Base-by-base conservation (phyloP, 2,113 vertebrate genomes). In the Mormoops blainvillei region DNA sequence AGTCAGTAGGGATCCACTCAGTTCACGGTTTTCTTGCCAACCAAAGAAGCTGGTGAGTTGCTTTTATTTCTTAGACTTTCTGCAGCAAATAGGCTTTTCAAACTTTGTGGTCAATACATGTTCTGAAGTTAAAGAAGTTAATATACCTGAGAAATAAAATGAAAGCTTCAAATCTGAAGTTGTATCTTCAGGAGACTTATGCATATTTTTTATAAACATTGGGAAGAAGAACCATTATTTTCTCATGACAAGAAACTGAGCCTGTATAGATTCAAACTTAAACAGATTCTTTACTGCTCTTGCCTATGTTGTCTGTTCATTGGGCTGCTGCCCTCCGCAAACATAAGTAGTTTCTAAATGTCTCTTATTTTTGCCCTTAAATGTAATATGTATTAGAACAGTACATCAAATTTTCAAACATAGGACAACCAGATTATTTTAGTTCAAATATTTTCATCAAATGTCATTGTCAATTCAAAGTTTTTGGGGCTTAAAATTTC, bases 231-330 rank as follows among this genome's bases (percentile, higher is more conserved):
- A n/a, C 15, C 26, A 36, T 80, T n/a, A 45, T 77, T 80, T 70
- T 71, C 77, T 91, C 36, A 58, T 89, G 58, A 78, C 45, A 86
- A 93, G 90, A 97, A 86, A 77, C 58, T 77, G 45, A 77, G 43
- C 38, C 38, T 80, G 19, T 52, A 22, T n/a, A 52, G 67, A 81
- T 86, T 85, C 63, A 50, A 95, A 38, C 41, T 67, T 48, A 91
- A 63, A 65, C 58, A 58, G 36, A 77, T 8, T 76, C 36, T 43
- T 61, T 38, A 19, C 2, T 33, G n/a, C 31, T 12, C 22, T 41
- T 22, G 11, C 28, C 41, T 56, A 9, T 54, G 22, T 28, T 84
- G 22, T 58, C 65, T 43, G 4, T 31, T 63, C 73, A 65, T 4
- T 50, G 14, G 43, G 38, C 26, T 90, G 18, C 68, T 61, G 36